These are phyloP conservation scores for Mormoops blainvillei DNA, from an alignment of 2,113 vertebrate species.

Conservation along the genomic window DNA sequence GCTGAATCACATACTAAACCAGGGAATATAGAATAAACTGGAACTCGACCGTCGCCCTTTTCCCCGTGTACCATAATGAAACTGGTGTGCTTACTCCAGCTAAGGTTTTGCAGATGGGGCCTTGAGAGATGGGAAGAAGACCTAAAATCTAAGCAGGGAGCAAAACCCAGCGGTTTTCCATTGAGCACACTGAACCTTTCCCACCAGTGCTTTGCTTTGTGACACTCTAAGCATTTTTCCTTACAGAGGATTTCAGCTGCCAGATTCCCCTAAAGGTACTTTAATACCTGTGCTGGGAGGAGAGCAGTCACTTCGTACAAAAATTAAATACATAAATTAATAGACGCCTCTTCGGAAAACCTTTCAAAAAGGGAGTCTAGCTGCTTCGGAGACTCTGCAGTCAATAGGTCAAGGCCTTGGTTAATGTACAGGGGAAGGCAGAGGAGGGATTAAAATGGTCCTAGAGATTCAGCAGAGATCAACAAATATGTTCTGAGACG, in stretches of 20 bases:
- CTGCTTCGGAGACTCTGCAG: constrained; percentile 29
- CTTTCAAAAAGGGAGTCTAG: constrained; percentile 59
- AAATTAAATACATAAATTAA: constrained; percentile 78
- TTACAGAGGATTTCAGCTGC: constrained; percentile 23
- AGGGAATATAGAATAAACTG: neutral
- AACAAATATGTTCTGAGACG: neutral
- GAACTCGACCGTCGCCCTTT: too few species aligned
- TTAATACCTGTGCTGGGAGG: constrained; percentile 59
- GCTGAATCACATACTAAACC: neutral
- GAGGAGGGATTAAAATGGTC: neutral
- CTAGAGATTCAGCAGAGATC: neutral
- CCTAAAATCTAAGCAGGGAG: neutral
- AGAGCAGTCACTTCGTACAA: constrained; percentile 25
- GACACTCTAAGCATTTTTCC: constrained; percentile 50
- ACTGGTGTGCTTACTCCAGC: neutral
- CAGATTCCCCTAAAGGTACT: constrained; percentile 63
- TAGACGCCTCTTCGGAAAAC: constrained; percentile 54
- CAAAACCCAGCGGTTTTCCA: neutral
- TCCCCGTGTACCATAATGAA: neutral
- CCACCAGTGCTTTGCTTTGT: constrained; percentile 9
- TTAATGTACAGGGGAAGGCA: constrained; percentile 38
- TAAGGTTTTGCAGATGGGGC: neutral
- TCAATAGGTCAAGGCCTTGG: constrained; percentile 61
- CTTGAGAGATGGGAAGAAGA: neutral
- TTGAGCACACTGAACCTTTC: neutral